phyloP scores from a whole-genome alignment of 2,113 vertebrate genomes.

The Sclerurus mexicanus region DNA sequence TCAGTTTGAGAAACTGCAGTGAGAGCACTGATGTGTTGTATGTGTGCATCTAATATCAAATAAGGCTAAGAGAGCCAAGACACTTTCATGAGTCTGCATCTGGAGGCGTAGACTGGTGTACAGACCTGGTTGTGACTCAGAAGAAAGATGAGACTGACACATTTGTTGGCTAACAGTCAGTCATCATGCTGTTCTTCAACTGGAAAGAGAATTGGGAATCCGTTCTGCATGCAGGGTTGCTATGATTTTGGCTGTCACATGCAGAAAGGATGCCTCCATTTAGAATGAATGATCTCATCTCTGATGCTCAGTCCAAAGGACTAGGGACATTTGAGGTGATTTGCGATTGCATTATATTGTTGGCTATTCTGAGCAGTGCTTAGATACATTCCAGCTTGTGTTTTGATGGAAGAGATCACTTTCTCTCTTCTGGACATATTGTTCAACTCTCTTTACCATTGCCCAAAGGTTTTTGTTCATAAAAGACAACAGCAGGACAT shows the following conservation, averaged over 20 bases:
- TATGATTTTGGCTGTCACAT: constrained; percentile 1
- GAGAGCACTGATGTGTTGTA: not conserved
- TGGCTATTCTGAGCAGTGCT: not conserved
- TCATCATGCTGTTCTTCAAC: not conserved
- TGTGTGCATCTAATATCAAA: rapidly evolving
- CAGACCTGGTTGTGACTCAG: not conserved
- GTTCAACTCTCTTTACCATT: not conserved
- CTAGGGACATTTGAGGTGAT: not conserved
- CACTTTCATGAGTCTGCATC: not conserved
- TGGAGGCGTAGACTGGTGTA: not conserved
- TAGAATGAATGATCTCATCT: not conserved
- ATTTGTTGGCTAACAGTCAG: not conserved
- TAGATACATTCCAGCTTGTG: not conserved
- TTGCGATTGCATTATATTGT: rapidly evolving
- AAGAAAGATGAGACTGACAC: not conserved
- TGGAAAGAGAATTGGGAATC: not conserved
- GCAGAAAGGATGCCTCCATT: not conserved
- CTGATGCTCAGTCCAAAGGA: not conserved
- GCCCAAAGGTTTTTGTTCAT: constrained; percentile 12
- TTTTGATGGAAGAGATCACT: not conserved
- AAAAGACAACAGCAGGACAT: not conserved
- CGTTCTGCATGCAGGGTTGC: not conserved
- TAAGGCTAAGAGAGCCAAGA: not conserved
- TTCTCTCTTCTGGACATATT: not conserved
- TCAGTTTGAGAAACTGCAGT: rapidly evolving